A percentile compares a stretch with the other conserved stretches of the same genome.
phyloP scores from a whole-genome alignment of 2,113 vertebrate genomes.

The Myiopsitta monachus region DNA sequence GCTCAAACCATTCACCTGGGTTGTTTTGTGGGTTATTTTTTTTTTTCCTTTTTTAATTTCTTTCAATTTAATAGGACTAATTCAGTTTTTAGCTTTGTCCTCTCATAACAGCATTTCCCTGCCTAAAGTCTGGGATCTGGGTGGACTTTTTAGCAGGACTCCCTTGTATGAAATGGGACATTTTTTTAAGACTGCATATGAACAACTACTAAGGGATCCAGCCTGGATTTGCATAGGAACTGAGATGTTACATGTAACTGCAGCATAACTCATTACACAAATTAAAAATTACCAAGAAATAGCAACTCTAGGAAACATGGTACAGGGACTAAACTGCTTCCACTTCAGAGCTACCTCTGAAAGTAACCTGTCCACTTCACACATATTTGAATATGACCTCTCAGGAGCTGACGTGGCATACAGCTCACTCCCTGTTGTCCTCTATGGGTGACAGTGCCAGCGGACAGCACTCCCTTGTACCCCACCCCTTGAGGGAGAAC shows the following conservation, averaged over 20 bases:
- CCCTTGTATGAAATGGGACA: background rate
- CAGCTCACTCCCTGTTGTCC: background rate
- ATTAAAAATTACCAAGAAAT: background rate
- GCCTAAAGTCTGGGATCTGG: background rate
- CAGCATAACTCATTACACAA: background rate
- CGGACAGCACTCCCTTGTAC: background rate
- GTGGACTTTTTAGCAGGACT: background rate
- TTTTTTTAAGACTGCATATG: background rate
- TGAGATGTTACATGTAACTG: background rate
- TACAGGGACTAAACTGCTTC: background rate
- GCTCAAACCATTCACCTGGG: background rate
- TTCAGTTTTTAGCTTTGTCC: background rate
- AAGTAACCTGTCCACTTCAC: background rate
- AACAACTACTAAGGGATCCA: background rate
- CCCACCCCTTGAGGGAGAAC: background rate
- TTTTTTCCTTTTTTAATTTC: background rate
- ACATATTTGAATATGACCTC: rapidly evolving
- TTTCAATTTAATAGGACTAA: background rate
- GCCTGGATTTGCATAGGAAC: background rate
- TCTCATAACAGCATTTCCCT: background rate
- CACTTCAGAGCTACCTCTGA: background rate
- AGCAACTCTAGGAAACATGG: background rate
- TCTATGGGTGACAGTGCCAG: too few species aligned
- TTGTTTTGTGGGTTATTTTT: background rate
- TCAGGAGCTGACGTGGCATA: background rate